Percentiles rank a stretch among this genome's conserved stretches.
Evolutionary conservation across 2,888 invertebrate genomes (phyloP).

Genomic region (Scaptomyza parva): DNA sequence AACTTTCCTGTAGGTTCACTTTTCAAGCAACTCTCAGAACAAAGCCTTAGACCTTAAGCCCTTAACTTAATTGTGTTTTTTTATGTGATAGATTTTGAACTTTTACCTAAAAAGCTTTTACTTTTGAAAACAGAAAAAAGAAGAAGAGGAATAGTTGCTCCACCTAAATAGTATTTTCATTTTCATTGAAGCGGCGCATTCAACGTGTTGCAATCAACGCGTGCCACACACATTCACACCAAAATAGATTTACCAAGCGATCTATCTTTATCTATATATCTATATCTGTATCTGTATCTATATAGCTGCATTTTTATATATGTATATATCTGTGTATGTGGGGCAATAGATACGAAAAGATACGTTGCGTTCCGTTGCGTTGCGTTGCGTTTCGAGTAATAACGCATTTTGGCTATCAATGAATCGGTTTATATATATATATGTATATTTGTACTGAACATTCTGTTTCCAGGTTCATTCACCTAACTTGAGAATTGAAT

Average conservation of each 20-base stretch:
- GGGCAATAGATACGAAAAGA: slow-evolving; percentile 38
- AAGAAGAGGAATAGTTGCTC: too few species aligned
- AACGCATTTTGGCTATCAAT: slow-evolving; percentile 27
- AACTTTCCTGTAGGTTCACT: too few species aligned
- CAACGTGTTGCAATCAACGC: slow-evolving; percentile 26
- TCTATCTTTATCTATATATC: slow-evolving; percentile 1
- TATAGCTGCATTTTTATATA: slow-evolving; percentile 3
- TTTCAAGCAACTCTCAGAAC: too few species aligned
- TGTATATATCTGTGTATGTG: slow-evolving; percentile 13
- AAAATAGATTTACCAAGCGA: slow-evolving; percentile 34
- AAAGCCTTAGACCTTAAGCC: too few species aligned
- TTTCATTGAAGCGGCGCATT: background rate
- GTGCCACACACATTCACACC: slow-evolving; percentile 23
- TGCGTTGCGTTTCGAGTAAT: background rate
- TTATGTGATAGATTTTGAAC: background rate
- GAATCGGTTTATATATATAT: slow-evolving; percentile 6
- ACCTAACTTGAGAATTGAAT: slow-evolving; percentile 20
- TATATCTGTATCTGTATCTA: background rate
- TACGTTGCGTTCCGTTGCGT: slow-evolving; percentile 1
- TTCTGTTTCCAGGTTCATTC: slow-evolving; percentile 41
- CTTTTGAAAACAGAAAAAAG: background rate
- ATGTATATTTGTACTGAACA: background rate
- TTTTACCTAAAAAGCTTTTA: background rate
- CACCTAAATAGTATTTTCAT: background rate
- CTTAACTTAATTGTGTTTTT: background rate